Conservation (phyloP, 2,113 vertebrate species). For the Gymnobelideus leadbeateri region DNA sequence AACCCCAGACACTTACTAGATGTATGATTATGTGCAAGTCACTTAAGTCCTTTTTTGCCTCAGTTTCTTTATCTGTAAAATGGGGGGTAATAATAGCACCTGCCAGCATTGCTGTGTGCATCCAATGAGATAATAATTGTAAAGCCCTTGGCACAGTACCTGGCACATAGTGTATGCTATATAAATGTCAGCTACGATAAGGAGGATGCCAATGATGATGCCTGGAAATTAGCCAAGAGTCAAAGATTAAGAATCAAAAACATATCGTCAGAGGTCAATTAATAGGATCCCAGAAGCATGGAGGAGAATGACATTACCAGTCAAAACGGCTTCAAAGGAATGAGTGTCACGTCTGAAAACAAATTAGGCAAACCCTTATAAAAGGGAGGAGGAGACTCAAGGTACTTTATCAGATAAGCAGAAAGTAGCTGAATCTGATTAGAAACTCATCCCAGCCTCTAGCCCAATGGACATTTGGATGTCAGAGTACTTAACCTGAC, state of each 20-base stretch:
- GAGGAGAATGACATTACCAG: neutral
- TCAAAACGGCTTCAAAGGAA: neutral
- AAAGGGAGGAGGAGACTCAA: neutral
- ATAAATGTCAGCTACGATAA: neutral
- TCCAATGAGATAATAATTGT: neutral
- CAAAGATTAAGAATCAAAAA: neutral
- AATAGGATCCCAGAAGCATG: neutral
- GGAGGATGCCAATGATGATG: neutral
- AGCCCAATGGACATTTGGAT: neutral
- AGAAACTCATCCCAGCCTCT: neutral
- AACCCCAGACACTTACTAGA: neutral
- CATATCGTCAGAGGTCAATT: neutral
- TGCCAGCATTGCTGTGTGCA: neutral
- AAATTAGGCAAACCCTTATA: neutral
- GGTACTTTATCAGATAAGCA: neutral
- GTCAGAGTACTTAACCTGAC: neutral
- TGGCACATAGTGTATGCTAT: neutral
- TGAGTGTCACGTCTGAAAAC: neutral
- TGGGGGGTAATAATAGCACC: neutral
- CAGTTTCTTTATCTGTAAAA: neutral
- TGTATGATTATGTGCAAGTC: neutral
- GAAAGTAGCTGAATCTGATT: neutral
- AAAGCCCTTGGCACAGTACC: neutral
- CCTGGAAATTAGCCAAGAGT: neutral
- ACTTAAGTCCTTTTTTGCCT: neutral